These are phyloP conservation scores for Odontothrips loti DNA, from an alignment of 2,888 invertebrate species.

Conservation along the genomic window DNA sequence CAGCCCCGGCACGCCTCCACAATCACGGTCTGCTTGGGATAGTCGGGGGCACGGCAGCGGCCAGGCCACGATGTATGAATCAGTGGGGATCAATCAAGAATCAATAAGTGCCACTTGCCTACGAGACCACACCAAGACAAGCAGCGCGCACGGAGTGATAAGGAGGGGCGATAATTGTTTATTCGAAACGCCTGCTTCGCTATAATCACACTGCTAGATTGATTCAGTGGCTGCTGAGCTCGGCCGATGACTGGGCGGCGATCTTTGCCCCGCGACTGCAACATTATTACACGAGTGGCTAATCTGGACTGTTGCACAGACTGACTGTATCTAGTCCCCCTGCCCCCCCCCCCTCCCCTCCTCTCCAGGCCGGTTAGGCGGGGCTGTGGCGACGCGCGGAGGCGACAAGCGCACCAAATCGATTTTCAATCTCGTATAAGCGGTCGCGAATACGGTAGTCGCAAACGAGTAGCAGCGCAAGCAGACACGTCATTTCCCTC, in stretches of 20 bases:
- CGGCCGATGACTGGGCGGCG: not conserved
- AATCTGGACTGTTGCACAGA: not conserved
- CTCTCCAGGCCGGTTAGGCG: not conserved
- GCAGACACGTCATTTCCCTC: not conserved
- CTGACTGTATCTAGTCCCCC: no score
- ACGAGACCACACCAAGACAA: not conserved
- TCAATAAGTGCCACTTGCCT: conserved; percentile 7
- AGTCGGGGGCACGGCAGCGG: not conserved
- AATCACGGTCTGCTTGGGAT: not conserved
- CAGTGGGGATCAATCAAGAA: not conserved
- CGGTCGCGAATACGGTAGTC: not conserved
- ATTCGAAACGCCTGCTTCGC: not conserved
- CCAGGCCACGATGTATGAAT: not conserved
- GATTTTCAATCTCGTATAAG: not conserved
- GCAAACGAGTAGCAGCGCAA: not conserved
- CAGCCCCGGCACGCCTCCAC: not conserved
- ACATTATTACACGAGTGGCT: not conserved
- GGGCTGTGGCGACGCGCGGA: not conserved
- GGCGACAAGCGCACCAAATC: not conserved
- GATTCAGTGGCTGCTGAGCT: no score
- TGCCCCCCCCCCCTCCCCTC: no score
- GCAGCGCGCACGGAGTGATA: not conserved
- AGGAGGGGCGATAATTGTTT: not conserved
- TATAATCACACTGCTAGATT: not conserved
- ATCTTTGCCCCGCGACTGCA: not conserved